Evolutionary conservation across 2,113 vertebrate genomes (phyloP).

Genomic region (Neofelis nebulosa): DNA sequence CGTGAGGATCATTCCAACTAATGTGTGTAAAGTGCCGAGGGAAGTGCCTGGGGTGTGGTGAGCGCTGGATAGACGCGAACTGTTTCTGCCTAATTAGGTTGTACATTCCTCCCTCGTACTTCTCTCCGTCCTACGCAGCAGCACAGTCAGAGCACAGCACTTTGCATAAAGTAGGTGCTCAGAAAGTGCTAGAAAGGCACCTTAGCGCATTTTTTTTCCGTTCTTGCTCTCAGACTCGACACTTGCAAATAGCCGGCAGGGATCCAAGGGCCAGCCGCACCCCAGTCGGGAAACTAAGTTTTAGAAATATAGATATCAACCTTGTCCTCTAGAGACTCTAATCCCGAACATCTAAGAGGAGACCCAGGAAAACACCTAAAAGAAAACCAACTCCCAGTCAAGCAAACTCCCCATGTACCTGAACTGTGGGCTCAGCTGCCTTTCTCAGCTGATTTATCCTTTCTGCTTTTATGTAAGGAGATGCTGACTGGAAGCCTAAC

Average conservation of each 20-base stretch:
- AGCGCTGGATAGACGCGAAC: constrained; percentile 2
- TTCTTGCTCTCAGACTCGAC: background rate
- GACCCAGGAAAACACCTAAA: background rate
- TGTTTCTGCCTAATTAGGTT: constrained; percentile 65
- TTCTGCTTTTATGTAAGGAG: background rate
- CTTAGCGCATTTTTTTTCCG: background rate
- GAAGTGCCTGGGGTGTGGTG: constrained; percentile 37
- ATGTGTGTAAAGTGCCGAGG: constrained; percentile 2
- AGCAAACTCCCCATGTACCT: background rate
- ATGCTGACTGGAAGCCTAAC: background rate
- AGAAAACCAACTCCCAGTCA: background rate
- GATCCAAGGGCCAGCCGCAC: background rate
- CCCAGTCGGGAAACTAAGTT: background rate
- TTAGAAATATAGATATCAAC: background rate
- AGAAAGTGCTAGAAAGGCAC: constrained; percentile 63
- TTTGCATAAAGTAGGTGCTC: constrained; percentile 66
- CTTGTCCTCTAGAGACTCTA: background rate
- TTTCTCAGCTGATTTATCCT: background rate
- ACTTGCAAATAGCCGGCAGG: constrained; percentile 11
- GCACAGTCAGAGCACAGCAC: constrained; percentile 39
- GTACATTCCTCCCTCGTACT: constrained; percentile 27
- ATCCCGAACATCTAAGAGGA: background rate
- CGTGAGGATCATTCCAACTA: background rate
- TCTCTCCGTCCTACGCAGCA: constrained; percentile 50
- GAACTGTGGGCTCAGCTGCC: background rate